phyloP scores from a whole-genome alignment of 2,113 vertebrate genomes.

The Synodontis membranacea region DNA sequence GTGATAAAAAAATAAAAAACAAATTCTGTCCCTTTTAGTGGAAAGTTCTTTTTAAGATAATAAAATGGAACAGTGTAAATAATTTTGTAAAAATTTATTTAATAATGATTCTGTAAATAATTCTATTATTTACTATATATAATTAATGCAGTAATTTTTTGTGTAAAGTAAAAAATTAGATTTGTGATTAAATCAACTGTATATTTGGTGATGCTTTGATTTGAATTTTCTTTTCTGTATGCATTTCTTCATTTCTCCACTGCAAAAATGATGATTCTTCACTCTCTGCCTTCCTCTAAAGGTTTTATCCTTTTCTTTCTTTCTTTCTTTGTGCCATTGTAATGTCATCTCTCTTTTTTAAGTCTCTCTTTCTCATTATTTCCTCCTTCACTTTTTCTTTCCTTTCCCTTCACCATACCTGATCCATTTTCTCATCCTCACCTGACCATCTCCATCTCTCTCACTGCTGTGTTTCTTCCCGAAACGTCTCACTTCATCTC shows the following conservation, averaged over 20 bases:
- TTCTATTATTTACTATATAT: too few relatives aligned
- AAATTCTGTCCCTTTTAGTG: not conserved
- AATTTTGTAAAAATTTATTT: too few relatives aligned
- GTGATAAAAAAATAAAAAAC: not conserved
- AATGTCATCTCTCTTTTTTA: not conserved
- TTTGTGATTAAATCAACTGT: too few relatives aligned
- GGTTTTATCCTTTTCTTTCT: not conserved
- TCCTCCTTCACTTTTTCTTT: not conserved
- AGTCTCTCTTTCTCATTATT: slow-evolving; percentile 16
- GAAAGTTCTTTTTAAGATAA: too few relatives aligned
- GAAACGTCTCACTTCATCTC: not conserved
- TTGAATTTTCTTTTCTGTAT: not conserved
- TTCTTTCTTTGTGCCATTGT: too few relatives aligned
- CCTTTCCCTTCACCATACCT: not conserved
- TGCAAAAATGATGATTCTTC: slow-evolving; percentile 28
- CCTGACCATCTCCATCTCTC: not conserved
- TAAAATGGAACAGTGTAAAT: too few relatives aligned
- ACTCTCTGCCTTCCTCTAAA: not conserved
- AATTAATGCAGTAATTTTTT: not conserved
- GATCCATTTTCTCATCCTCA: not conserved
- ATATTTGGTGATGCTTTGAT: not conserved
- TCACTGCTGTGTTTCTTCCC: not conserved
- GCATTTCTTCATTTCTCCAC: not conserved
- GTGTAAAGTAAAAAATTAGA: not conserved
- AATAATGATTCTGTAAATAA: not conserved